Conservation (phyloP, 1,140 invertebrate species). For the Caenorhabditis latens region DNA sequence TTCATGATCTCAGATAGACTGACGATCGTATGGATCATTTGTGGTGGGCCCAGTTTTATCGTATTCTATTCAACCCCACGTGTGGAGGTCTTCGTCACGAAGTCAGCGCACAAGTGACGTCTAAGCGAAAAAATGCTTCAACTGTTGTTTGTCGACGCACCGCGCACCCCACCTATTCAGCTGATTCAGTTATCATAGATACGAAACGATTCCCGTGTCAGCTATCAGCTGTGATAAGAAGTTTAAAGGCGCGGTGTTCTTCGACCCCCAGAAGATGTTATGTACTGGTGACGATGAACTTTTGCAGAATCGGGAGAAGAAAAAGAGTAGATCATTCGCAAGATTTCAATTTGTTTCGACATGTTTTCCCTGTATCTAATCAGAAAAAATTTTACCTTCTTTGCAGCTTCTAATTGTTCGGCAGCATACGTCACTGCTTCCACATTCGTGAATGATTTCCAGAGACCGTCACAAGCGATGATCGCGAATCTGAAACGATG, state of each 20-base stretch:
- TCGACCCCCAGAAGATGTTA: not conserved
- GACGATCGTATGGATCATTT: not conserved
- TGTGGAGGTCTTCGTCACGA: not conserved
- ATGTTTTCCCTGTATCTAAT: not conserved
- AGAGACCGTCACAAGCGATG: conserved; percentile 65
- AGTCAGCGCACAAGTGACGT: conserved; percentile 36
- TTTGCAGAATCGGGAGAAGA: not conserved
- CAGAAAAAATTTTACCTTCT: conserved; percentile 24
- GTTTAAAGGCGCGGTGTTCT: not conserved
- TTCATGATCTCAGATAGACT: conserved; percentile 4
- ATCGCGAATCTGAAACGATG: conserved; percentile 58
- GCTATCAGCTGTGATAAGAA: not conserved
- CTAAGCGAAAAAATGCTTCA: not conserved
- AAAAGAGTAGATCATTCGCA: not conserved
- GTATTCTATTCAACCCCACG: not conserved
- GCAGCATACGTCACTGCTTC: conserved; percentile 60
- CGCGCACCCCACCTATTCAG: not conserved
- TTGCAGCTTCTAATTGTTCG: conserved; percentile 29
- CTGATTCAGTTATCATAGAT: conserved; percentile 28
- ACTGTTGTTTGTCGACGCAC: not conserved
- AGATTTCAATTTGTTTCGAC: not conserved
- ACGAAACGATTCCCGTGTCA: not conserved
- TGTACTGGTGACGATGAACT: not conserved
- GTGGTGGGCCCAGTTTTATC: not conserved
- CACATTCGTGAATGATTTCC: conserved; percentile 62